A percentile compares a stretch with the other conserved stretches of the same genome.
These are phyloP conservation scores for Halictus ligatus DNA, from an alignment of 2,888 invertebrate genomes.

Conservation along the genomic window DNA sequence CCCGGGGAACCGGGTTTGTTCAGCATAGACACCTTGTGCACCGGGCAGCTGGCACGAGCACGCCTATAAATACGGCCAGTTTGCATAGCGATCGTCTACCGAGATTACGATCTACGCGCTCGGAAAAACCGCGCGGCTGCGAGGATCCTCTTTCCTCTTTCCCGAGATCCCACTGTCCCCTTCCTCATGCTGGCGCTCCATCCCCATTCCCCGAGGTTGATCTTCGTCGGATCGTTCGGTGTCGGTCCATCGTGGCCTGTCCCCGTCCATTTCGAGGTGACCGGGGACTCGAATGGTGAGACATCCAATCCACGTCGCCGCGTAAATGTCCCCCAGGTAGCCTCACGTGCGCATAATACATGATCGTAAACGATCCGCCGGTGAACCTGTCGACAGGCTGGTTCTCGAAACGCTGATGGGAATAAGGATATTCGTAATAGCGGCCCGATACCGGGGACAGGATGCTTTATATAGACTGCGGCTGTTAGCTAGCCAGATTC, in stretches of 20 bases:
- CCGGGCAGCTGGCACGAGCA: constrained; percentile 42
- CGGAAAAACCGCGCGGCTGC: constrained; percentile 40
- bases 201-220: neutral
- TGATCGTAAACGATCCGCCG: constrained; percentile 59
- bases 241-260: neutral
- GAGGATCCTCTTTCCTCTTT: neutral
- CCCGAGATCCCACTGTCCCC: neutral
- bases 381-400: constrained; percentile 65
- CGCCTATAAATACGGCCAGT: constrained; percentile 68
- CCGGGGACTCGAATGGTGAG: constrained; percentile 39
- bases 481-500: constrained; percentile 30
- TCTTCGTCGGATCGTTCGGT: constrained; percentile 15
- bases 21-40: constrained; percentile 35
- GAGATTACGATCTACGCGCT: constrained; percentile 55
- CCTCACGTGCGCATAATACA: constrained; percentile 58
- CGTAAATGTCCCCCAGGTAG: constrained; percentile 53
- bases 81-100: constrained; percentile 56
- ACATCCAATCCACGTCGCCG: constrained; percentile 45
- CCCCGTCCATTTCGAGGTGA: constrained; percentile 33
- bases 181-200: neutral
- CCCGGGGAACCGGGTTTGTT: constrained; percentile 36
- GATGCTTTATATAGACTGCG: constrained; percentile 48
- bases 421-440: constrained; percentile 59
- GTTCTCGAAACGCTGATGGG: constrained; percentile 55
- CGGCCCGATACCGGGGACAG: constrained; percentile 38